Conservation (phyloP, 2,113 vertebrate species). For the Sinocyclocheilus anophthalmus region DNA sequence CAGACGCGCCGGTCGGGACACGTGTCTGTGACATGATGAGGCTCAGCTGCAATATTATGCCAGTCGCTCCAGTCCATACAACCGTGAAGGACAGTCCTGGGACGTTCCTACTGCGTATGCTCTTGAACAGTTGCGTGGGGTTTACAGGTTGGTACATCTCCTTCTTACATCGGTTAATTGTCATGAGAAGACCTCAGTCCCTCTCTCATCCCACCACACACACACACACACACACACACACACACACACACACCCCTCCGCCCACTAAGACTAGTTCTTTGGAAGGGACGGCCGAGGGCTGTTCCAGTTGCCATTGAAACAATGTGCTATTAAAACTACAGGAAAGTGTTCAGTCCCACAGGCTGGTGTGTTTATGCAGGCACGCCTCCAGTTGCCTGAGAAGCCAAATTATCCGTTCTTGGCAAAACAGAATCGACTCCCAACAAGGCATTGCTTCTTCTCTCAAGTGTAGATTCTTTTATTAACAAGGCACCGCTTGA, state of each 20-base stretch:
- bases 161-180: not conserved
- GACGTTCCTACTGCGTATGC: not conserved
- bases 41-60: conserved; percentile 8
- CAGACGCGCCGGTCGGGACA: too few relatives aligned
- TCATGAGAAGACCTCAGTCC: not conserved
- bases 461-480: not conserved
- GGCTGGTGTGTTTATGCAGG: conserved; percentile 17
- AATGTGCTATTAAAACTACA: conserved; percentile 8
- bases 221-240: not conserved
- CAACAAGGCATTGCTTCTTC: not conserved
- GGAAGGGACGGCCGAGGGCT: not conserved
- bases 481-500: not conserved
- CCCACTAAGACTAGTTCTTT: not conserved
- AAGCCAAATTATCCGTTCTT: conserved; percentile 5
- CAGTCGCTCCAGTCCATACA: not conserved
- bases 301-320: not conserved
- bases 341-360: conserved; percentile 3
- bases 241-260: not conserved
- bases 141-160: not conserved
- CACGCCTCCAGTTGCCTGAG: conserved; percentile 1
- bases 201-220: not conserved
- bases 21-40: not conserved
- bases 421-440: not conserved
- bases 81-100: not conserved
- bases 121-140: not conserved